Evolutionary conservation across 2,113 vertebrate genomes (phyloP).

Genomic region (Nymphicus hollandicus): DNA sequence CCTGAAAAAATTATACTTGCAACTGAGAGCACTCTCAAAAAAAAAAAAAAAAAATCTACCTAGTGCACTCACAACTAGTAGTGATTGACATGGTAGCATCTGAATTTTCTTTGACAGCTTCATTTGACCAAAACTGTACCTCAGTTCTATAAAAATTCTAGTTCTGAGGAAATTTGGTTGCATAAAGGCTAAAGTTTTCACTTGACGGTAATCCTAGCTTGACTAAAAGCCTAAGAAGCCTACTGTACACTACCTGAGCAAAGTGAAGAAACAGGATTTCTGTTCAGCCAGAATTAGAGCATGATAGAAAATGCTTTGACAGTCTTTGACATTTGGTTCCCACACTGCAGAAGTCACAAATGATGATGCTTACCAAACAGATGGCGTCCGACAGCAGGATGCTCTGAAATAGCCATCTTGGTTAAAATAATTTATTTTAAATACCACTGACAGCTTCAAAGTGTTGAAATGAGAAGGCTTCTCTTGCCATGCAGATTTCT

Average conservation of each 20-base stretch:
- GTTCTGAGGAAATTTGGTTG: not conserved
- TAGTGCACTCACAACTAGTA: not conserved
- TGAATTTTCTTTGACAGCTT: not conserved
- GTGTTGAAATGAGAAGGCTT: not conserved
- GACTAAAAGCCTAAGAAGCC: not conserved
- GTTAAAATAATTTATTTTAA: conserved; percentile 48
- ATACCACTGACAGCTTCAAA: conserved; percentile 14
- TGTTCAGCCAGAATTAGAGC: conserved; percentile 48
- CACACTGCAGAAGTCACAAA: conserved; percentile 57
- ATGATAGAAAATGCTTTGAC: conserved; percentile 21
- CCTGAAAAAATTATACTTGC: not conserved
- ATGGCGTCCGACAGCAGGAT: conserved; percentile 64
- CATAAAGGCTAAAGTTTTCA: not conserved
- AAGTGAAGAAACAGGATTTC: conserved; percentile 30
- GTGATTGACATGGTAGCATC: not conserved
- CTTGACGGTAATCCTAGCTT: not conserved
- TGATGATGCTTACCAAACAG: conserved; percentile 47
- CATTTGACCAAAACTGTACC: not conserved
- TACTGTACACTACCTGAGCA: not conserved
- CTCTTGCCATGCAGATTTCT: not conserved
- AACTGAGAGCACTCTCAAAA: not conserved
- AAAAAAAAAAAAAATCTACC: not conserved
- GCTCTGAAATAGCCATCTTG: conserved; percentile 47
- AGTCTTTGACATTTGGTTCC: conserved; percentile 59
- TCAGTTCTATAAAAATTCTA: not conserved